Conservation (phyloP, 2,797 vertebrate species). For the Prionace glauca region DNA sequence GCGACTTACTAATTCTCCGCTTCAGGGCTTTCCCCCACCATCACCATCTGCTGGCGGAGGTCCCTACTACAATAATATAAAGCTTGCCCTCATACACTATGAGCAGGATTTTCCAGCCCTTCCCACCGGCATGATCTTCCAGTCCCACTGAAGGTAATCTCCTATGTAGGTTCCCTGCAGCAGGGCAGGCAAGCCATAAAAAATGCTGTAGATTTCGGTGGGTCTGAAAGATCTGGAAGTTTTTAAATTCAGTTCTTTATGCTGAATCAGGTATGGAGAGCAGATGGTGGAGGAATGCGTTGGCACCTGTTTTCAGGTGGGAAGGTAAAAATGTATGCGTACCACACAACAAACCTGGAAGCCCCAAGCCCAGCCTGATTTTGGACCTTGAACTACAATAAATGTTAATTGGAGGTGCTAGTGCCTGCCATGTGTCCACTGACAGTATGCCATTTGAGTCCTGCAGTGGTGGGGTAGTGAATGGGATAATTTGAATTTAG, state of each 20-base stretch:
- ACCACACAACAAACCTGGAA: neutral
- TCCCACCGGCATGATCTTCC: too few species aligned
- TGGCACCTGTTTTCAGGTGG: neutral
- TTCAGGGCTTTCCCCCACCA: too few species aligned
- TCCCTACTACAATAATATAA: neutral
- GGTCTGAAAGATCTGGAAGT: neutral
- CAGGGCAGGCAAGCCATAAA: too few species aligned
- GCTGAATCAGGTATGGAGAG: neutral
- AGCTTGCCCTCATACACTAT: neutral
- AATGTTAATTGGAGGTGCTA: neutral
- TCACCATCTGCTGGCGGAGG: too few species aligned
- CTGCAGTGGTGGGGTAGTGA: neutral
- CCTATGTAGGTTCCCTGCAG: too few species aligned
- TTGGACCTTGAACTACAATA: neutral
- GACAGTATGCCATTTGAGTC: neutral
- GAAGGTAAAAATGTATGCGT: neutral
- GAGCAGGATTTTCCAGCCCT: too few species aligned
- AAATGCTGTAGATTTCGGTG: too few species aligned
- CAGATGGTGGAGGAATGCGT: neutral
- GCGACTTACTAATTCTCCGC: too few species aligned
- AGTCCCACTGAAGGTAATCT: too few species aligned
- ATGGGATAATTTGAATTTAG: neutral
- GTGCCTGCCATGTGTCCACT: neutral
- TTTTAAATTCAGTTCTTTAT: neutral
- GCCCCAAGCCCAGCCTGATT: neutral